Evolutionary conservation across 2,888 invertebrate genomes (phyloP), one percentile per base, ranked within the genome.

Genomic region (Bugulina stolonifera): DNA sequence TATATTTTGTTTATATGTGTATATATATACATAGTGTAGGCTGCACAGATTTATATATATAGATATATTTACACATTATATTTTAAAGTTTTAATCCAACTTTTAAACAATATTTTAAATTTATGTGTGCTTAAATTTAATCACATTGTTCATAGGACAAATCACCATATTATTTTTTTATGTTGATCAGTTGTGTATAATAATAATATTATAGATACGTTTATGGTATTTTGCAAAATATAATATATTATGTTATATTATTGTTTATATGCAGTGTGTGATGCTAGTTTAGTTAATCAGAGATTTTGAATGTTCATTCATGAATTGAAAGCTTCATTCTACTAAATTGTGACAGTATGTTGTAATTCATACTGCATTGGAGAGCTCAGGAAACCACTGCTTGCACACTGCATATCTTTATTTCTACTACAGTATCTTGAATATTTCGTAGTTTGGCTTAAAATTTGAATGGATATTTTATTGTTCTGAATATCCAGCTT

Each of bases 121-220:
- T 43, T 43, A 43, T 43, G 10, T 43, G 43, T 5, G 43, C 18
- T 43, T 43, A 43, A 5, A 43, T 64, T 5, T 57, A 57, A 64
- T 32, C 64, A 32, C 32, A 32, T 64, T 64, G 64, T 64, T 64
- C 27, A 22, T 64, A 64, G 34, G 64, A 64, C 64, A 64, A 64
- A 64, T 64, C 64, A 64, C 64, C 25, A 64, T 27, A 64, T 32
- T 64, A 64, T 64, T 64, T 64, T 64, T 64, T 27, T 64, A 64
- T n/a, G n/a, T n/a, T n/a, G n/a, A 10, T 64, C 10, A 43, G 43
- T 43, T 43, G 18, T 43, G 43, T 43, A 18, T 43, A 43, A 10
- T 43, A 10, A 43, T 5, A 10, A 18, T 18, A 10, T 10, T 43
- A 18, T 18, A 43, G 10, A 43, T 43, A 43, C 18, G 43, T 43